Conservation (phyloP, 2,113 vertebrate species). For the Hiodon alosoides region DNA sequence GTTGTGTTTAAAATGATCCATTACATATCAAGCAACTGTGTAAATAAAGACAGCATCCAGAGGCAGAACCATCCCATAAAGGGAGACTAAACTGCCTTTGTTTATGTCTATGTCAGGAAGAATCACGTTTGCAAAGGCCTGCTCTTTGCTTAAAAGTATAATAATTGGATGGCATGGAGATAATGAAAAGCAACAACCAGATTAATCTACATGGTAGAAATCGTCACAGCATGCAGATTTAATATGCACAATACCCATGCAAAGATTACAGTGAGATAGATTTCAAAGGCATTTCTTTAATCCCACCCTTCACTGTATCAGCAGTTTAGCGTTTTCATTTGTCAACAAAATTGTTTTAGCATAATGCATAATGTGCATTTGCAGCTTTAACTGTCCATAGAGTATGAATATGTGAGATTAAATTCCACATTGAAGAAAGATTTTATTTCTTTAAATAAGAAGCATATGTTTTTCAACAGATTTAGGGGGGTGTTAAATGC, state of each 20-base stretch:
- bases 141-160: background rate
- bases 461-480: no score
- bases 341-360: slow-evolving; percentile 58
- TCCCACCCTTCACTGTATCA: slow-evolving; percentile 56
- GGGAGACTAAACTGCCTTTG: background rate
- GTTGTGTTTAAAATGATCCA: no score
- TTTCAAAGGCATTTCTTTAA: slow-evolving; percentile 44
- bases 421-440: no score
- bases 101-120: background rate
- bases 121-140: background rate
- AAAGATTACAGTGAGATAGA: slow-evolving; percentile 35
- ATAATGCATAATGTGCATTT: slow-evolving; percentile 47
- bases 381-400: slow-evolving; percentile 51
- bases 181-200: slow-evolving; percentile 55
- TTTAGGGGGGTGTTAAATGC: no score
- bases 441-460: no score
- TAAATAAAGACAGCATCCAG: background rate
- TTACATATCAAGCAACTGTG: background rate
- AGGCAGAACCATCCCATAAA: background rate
- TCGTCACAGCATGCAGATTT: slow-evolving; percentile 46
- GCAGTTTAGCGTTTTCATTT: slow-evolving; percentile 64
- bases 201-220: slow-evolving; percentile 9
- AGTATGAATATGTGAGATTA: slow-evolving; percentile 14
- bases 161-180: slow-evolving; percentile 50
- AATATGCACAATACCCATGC: slow-evolving; percentile 66